Evolutionary conservation across 2,888 invertebrate genomes (phyloP).

Genomic region (Diabrotica balteata): DNA sequence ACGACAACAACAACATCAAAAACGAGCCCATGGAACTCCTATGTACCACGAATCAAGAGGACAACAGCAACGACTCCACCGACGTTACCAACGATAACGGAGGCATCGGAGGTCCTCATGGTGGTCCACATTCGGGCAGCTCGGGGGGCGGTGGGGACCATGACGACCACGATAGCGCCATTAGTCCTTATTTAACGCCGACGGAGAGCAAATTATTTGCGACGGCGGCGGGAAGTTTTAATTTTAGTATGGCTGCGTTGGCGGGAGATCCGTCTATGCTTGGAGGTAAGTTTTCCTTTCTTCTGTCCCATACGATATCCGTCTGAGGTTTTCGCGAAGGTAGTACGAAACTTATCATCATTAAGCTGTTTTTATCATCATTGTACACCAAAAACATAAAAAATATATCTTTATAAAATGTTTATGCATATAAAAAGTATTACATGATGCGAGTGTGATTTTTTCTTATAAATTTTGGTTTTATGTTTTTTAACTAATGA

Average conservation of each 20-base stretch:
- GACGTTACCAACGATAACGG: conserved; percentile 72
- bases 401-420: no score
- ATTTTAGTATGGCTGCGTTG: conserved; percentile 82
- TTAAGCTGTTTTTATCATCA: no score
- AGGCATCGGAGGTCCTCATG: conserved; percentile 36
- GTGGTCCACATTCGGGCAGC: conserved; percentile 70
- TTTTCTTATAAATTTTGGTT: no score
- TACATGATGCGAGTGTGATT: no score
- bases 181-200: conserved; percentile 74
- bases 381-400: no score
- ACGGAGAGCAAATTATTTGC: conserved; percentile 81
- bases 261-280: conserved; percentile 76
- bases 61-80: conserved; percentile 49
- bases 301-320: not conserved
- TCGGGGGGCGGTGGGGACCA: conserved; percentile 67
- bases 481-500: no score
- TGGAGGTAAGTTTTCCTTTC: conserved; percentile 68
- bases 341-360: no score
- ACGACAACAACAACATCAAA: conserved; percentile 74
- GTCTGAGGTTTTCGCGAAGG: no score
- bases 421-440: no score
- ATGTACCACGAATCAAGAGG: conserved; percentile 63
- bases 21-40: conserved; percentile 85
- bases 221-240: conserved; percentile 76
- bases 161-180: conserved; percentile 64